A percentile compares a stretch with the other conserved stretches of the same genome.
Conservation (phyloP, 1,140 invertebrate species). For the Yoshiicerus persimilis region DNA sequence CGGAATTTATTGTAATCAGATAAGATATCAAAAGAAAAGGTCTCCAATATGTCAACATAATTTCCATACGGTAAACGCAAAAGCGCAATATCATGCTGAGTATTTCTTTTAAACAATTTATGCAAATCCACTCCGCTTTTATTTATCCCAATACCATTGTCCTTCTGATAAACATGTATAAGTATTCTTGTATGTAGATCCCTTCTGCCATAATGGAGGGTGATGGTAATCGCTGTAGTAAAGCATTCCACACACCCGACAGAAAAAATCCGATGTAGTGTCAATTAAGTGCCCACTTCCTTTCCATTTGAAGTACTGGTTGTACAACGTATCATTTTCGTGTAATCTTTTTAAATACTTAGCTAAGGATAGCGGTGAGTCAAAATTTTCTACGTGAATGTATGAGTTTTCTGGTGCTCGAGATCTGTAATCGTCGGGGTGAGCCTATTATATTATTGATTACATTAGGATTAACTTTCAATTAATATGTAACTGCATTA, state of each 20-base stretch:
- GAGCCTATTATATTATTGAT: too few species aligned
- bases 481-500: too few species aligned
- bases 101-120: too few species aligned
- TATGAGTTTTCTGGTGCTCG: conserved; percentile 67
- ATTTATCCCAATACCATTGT: background rate
- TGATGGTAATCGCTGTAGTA: conserved; percentile 28
- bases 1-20: too few species aligned
- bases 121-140: background rate
- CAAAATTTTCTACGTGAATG: conserved; percentile 63
- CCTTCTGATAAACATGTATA: background rate
- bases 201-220: background rate
- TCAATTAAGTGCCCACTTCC: conserved; percentile 41
- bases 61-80: too few species aligned
- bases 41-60: too few species aligned
- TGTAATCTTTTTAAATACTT: conserved; percentile 58
- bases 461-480: too few species aligned
- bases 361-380: conserved; percentile 57
- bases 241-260: conserved; percentile 48
- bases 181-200: background rate
- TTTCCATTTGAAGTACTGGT: conserved; percentile 52
- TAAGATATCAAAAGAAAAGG: too few species aligned
- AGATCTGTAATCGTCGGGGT: conserved; percentile 56
- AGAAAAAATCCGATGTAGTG: conserved; percentile 42
- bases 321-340: conserved; percentile 49
- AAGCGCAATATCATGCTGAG: too few species aligned